phyloP scores from a whole-genome alignment of 2,797 vertebrate species.

The Poecilia wingei region DNA sequence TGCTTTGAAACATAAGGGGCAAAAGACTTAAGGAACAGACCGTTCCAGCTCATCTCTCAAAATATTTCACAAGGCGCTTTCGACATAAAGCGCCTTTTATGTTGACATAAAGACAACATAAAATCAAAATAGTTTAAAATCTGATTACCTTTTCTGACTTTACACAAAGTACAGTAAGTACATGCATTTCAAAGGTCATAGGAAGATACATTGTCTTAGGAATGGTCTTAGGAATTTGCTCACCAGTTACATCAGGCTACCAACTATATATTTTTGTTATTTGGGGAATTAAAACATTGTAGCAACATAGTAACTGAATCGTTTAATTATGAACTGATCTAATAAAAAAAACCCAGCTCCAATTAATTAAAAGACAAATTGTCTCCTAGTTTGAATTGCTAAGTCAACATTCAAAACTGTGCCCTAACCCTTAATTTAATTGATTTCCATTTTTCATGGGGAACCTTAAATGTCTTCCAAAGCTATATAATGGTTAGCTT shows the following conservation, averaged over 20 bases:
- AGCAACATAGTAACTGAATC: neutral
- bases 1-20: conserved; percentile 37
- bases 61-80: conserved; percentile 24
- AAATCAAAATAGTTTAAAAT: conserved; percentile 9
- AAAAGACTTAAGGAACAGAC: conserved; percentile 35
- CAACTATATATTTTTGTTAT: neutral
- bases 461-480: neutral
- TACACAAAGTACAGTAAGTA: no score
- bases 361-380: neutral
- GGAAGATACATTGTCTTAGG: neutral
- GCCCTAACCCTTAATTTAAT: neutral
- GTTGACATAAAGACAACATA: neutral
- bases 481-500: neutral
- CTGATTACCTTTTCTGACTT: neutral
- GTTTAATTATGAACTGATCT: neutral
- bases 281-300: neutral
- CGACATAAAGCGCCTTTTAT: no score
- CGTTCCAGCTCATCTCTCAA: conserved; percentile 39
- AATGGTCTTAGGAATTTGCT: neutral
- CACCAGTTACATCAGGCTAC: neutral
- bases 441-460: neutral
- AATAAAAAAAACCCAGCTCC: neutral
- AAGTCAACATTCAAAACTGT: neutral
- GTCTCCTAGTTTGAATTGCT: neutral
- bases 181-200: neutral